Evolutionary conservation across 2,888 invertebrate species (phyloP), one percentile per base, ranked within the genome.

Genomic region (Drosophila quinaria): DNA sequence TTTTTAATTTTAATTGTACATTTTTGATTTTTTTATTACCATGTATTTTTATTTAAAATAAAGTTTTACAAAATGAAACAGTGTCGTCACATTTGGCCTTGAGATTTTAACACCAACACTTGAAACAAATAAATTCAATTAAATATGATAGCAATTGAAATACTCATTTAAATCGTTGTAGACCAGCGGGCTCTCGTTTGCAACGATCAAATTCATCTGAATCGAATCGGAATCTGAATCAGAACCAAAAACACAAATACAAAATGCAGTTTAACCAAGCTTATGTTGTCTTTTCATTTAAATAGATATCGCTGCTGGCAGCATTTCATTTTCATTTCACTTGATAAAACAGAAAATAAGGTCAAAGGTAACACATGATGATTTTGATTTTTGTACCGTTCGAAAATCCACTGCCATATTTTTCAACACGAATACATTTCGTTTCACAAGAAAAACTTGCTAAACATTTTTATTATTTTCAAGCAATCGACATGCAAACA

Each of bases 41-140:
- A 70, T 88, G 84, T 86, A 84, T 81, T 86, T 87, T 84, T 79
- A 86, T 88, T 86, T 86, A 54, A 83, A 86, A 86, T 86, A 86
- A 86, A 86, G 89, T 86, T 88, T 88, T 81, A 84, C 75, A 88
- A 81, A 83, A 83, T 74, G 69, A 78, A 75, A 64, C 64, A 59
- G 44, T 68, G 67, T 76, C 55, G 50, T 44, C 42, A 61, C 67
- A 65, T 76, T 79, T 66, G 71, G 67, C 62, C 74, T 85, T 79
- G 47, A 64, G 19, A 50, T 44, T 39, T 44, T 9, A 65, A 61
- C 33, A 67, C 47, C 46, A 56, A 67, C 49, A 47, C 35, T 51
- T 69, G 8, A 35, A 31, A 35, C 6, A 55, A 35, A 22, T 4
- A 8, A 22, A 42, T 31, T 17, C 64, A 56, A 19, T 41, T 13